Evolutionary conservation across 2,888 invertebrate genomes (phyloP), one percentile per base, ranked within the genome.

Genomic region (Plebejus argus): DNA sequence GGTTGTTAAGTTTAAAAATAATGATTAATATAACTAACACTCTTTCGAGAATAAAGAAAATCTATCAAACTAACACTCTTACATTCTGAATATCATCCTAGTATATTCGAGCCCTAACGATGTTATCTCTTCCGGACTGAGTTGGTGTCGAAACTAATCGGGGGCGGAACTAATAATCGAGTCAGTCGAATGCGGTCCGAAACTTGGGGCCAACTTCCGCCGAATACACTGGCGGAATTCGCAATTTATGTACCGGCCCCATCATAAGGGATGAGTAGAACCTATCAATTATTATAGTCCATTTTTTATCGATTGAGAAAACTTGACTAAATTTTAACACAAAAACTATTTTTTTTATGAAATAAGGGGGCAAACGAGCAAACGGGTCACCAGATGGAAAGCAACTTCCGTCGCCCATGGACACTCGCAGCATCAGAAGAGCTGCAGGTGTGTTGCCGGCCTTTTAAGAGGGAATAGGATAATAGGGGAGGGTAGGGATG

Each of bases 141-240:
- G 88, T 90, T 88, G 85, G 90, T 87, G 89, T 88, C 87, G 89
- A 86, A 84, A 84, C 86, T 89, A 91, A 91, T 90, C 86, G 88
- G 82, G 85, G 81, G 83, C 80, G 81, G 83, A 89, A 90, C 87
- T 90, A 88, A 83, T 83, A 84, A 87, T 85, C 85, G 83, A 86
- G 84, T 84, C 85, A 86, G 90, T 89, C 90, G 86, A 90, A 89
- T 91, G 91, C 88, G 92, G 92, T 91, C 88, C 86, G 86, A 85
- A 91, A 91, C 90, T 91, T 90, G 83, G 18, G 45, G 28, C 18
- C 66, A 66, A 74, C 49, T 74, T 39, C 49, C 53, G 74, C 18
- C 74, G 28, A 49, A 74, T 28, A 74, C 74, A 18, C 72, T 15
- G 23, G 23, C 23, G 74, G 74, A 74, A 74, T 74, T 74, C 74